Evolutionary conservation across 2,888 invertebrate species (phyloP).

Genomic region (Drosophila paramelanica): DNA sequence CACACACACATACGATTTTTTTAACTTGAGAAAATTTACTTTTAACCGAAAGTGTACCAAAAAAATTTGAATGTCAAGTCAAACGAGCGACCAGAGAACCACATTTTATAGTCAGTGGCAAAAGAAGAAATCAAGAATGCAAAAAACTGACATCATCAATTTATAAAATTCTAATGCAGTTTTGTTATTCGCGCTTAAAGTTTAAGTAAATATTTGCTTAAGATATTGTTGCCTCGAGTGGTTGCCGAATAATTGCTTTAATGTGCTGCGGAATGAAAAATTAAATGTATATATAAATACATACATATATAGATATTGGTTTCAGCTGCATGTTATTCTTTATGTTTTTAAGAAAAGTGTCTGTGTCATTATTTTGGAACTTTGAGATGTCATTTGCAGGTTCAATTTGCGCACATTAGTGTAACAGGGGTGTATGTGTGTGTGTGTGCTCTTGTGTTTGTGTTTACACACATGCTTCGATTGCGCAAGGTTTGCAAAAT

Average conservation of each 20-base stretch:
- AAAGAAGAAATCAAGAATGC: conserved; percentile 12
- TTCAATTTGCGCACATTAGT: conserved; percentile 11
- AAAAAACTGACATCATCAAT: neutral
- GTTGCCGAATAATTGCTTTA: too few species aligned
- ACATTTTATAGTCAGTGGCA: conserved; percentile 16
- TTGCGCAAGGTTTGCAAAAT: conserved; percentile 41
- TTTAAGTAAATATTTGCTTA: neutral
- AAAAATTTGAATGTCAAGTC: conserved; percentile 19
- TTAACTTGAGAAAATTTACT: conserved; percentile 43
- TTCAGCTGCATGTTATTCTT: neutral
- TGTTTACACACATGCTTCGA: conserved; percentile 3
- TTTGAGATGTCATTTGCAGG: conserved; percentile 23
- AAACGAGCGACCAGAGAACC: conserved; percentile 25
- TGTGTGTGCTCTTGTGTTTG: neutral
- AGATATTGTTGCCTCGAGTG: neutral
- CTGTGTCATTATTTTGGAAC: conserved; percentile 26
- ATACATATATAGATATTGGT: neutral
- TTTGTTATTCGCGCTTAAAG: neutral
- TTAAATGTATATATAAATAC: too few species aligned
- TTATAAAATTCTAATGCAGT: neutral
- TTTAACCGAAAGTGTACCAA: conserved; percentile 29
- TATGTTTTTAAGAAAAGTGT: conserved; percentile 3
- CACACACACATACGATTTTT: conserved; percentile 11
- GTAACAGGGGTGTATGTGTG: neutral
- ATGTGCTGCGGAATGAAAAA: neutral